phyloP scores from a whole-genome alignment of 1,140 invertebrate genomes.

The Bacillus rossius region DNA sequence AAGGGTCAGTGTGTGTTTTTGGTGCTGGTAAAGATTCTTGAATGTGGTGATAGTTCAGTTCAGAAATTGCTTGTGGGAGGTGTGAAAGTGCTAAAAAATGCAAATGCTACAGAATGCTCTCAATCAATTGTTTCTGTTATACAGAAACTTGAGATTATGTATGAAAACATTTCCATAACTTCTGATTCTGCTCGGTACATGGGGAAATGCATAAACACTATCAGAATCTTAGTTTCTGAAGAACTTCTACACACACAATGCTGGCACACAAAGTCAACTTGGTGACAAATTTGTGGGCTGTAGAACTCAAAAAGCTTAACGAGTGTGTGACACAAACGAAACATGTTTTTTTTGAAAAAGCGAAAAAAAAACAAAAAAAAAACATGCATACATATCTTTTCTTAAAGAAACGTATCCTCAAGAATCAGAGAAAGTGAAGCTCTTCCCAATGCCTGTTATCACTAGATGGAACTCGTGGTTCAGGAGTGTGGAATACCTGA shows the following conservation, averaged over 20 bases:
- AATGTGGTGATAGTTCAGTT: background rate
- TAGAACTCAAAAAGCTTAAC: no score
- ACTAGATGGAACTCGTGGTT: no score
- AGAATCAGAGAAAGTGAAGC: no score
- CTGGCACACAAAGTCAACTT: slow-evolving; percentile 2
- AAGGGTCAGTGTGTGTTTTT: background rate
- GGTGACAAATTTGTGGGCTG: no score
- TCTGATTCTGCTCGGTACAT: slow-evolving; percentile 8
- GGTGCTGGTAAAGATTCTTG: background rate
- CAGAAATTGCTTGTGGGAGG: background rate
- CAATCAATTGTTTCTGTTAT: background rate
- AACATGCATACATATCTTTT: no score
- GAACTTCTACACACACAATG: slow-evolving; percentile 3
- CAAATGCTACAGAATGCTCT: slow-evolving; percentile 7
- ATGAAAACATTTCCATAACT: background rate
- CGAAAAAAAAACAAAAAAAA: no score
- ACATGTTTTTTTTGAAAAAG: no score
- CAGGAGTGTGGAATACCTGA: no score
- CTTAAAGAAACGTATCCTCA: no score
- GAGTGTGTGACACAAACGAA: no score
- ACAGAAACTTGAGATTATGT: background rate
- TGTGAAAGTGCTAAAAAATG: background rate
- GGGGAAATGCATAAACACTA: slow-evolving; percentile 2
- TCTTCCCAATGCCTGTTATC: no score
- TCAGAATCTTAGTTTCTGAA: slow-evolving; percentile 2